These are phyloP conservation scores for Hydrophis major DNA, from an alignment of 2,797 vertebrate genomes.

Conservation along the genomic window DNA sequence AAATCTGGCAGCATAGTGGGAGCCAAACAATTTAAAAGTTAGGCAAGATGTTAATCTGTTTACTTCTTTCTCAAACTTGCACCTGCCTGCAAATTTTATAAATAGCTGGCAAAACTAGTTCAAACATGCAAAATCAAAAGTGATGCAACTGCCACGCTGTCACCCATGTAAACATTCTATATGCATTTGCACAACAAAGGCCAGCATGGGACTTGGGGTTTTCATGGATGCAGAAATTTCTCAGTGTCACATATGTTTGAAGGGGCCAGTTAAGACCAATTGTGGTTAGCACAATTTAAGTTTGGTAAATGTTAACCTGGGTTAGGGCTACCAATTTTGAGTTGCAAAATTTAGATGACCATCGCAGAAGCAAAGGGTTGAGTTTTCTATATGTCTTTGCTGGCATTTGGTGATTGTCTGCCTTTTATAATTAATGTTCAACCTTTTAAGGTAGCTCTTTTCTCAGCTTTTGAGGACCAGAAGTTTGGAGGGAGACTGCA, in stretches of 20 bases:
- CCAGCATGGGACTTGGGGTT: neutral
- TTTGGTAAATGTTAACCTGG: neutral
- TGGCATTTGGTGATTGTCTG: neutral
- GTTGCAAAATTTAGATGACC: neutral
- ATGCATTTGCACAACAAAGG: neutral
- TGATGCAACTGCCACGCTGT: neutral
- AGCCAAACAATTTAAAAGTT: neutral
- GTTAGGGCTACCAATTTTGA: neutral
- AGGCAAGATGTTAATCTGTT: neutral
- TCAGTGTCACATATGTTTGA: neutral
- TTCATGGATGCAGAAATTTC: neutral
- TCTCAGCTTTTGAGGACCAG: neutral
- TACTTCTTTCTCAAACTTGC: neutral
- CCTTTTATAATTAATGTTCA: neutral
- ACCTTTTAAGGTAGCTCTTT: neutral
- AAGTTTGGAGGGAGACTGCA: neutral
- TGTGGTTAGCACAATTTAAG: neutral
- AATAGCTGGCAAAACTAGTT: neutral
- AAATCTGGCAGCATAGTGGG: neutral
- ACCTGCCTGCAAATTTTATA: neutral
- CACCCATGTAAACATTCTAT: neutral
- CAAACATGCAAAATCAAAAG: neutral
- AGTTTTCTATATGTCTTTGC: neutral
- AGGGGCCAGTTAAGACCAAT: neutral
- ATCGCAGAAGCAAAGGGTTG: neutral